phyloP scores from a whole-genome alignment of 2,113 vertebrate genomes.

The Tenebrosternarchus preto region DNA sequence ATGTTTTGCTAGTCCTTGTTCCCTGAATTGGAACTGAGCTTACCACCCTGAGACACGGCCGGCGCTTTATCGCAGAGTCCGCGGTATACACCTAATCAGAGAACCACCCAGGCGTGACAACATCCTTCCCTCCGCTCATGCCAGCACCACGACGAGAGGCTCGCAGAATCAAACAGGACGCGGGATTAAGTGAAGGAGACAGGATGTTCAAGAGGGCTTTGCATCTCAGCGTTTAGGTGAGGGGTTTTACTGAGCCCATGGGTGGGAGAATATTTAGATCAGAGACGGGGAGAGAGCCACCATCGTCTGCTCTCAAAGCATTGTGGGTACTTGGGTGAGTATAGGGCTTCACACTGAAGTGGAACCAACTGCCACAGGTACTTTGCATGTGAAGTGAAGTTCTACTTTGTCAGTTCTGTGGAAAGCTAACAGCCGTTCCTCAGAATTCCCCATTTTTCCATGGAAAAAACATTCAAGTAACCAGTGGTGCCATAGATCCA shows the following conservation, averaged over 20 bases:
- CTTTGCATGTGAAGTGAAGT: slow-evolving; percentile 9
- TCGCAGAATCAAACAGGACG: slow-evolving; percentile 50
- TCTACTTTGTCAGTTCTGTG: neutral
- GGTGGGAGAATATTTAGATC: neutral
- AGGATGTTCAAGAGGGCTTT: slow-evolving; percentile 34
- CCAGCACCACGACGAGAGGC: slow-evolving; percentile 37
- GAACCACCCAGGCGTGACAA: slow-evolving; percentile 42
- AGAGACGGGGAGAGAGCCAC: neutral
- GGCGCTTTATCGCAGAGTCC: slow-evolving; percentile 33
- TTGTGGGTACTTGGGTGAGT: neutral
- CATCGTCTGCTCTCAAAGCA: neutral
- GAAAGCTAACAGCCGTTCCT: neutral
- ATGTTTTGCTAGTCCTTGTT: slow-evolving; percentile 51
- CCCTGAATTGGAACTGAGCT: slow-evolving; percentile 42
- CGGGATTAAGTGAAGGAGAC: slow-evolving; percentile 47
- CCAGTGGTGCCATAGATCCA: neutral
- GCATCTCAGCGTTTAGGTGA: slow-evolving; percentile 33
- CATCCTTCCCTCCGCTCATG: slow-evolving; percentile 35
- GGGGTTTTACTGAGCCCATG: slow-evolving; percentile 22
- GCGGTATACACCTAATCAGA: slow-evolving; percentile 52
- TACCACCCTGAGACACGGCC: slow-evolving; percentile 35
- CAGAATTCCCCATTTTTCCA: neutral
- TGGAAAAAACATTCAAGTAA: neutral
- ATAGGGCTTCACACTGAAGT: neutral
- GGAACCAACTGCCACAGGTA: neutral